phyloP scores from a whole-genome alignment of 30 jellyfish, hydroid and myxozoan genomes.

The Aurelia aurita region DNA sequence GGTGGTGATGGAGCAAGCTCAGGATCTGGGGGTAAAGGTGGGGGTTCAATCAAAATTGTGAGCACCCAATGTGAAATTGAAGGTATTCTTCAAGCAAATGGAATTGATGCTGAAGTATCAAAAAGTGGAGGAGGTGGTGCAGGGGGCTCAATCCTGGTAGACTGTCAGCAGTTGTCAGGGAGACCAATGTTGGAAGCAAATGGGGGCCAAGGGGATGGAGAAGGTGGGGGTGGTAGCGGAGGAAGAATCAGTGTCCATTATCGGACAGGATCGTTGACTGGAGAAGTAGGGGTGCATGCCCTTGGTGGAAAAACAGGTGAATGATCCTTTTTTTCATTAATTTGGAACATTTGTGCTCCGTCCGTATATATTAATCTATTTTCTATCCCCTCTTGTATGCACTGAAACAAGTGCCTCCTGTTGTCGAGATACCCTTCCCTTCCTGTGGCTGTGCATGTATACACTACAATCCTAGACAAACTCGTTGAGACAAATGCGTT shows the following conservation, averaged over 20 bases:
- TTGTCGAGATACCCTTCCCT: too few species aligned
- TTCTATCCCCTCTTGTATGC: too few species aligned
- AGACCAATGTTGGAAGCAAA: slow-evolving; percentile 40
- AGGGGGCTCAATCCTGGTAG: slow-evolving; percentile 44
- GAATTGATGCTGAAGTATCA: slow-evolving; percentile 19
- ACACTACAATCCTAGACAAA: too few species aligned
- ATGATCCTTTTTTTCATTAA: neutral
- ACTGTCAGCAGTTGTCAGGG: slow-evolving; percentile 43
- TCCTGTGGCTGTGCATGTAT: too few species aligned
- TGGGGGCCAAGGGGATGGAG: slow-evolving; percentile 67
- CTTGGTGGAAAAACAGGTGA: slow-evolving; percentile 64
- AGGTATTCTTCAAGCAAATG: slow-evolving; percentile 56
- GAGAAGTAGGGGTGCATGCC: slow-evolving; percentile 33
- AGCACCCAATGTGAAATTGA: slow-evolving; percentile 23
- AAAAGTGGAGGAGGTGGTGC: slow-evolving; percentile 56
- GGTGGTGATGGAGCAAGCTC: slow-evolving; percentile 63
- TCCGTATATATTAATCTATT: too few species aligned
- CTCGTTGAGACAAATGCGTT: too few species aligned
- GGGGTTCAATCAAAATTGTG: slow-evolving; percentile 31
- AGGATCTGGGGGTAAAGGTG: slow-evolving; percentile 70
- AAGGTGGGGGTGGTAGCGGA: slow-evolving; percentile 72
- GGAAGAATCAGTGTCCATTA: slow-evolving; percentile 40
- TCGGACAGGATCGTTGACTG: slow-evolving; percentile 14
- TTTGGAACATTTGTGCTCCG: neutral
- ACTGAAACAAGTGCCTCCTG: too few species aligned